Evolutionary conservation across 2,797 vertebrate genomes (phyloP).

Genomic region (Momotus momota): DNA sequence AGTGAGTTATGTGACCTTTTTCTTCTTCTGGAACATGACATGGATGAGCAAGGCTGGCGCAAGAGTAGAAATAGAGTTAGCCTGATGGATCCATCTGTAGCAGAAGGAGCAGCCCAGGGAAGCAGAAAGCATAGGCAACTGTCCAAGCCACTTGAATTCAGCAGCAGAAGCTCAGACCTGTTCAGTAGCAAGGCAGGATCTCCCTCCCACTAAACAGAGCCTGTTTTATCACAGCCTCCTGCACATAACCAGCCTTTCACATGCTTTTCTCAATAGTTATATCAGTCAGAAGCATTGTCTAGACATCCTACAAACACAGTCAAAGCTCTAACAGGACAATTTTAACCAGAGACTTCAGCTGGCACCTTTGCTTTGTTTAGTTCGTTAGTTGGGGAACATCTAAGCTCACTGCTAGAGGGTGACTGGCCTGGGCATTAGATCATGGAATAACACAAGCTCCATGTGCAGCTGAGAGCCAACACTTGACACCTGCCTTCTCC

Average conservation of each 20-base stretch:
- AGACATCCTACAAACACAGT: accelerated
- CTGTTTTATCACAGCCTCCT: not conserved
- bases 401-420: not conserved
- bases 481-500: conserved; percentile 5
- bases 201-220: not conserved
- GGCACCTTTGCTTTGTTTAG: conserved; percentile 43
- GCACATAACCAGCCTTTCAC: not conserved
- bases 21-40: accelerated
- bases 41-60: not conserved
- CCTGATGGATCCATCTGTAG: not conserved
- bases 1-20: not conserved
- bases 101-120: not conserved
- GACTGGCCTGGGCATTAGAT: not conserved
- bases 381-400: not conserved
- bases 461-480: conserved; percentile 12
- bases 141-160: not conserved
- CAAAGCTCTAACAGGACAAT: not conserved
- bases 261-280: not conserved
- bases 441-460: not conserved
- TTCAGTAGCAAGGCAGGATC: not conserved
- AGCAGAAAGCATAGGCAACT: not conserved
- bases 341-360: not conserved
- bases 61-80: not conserved
- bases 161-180: not conserved
- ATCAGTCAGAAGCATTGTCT: not conserved